These are phyloP conservation scores for Myiozetetes cayanensis DNA, from an alignment of 2,113 vertebrate genomes.

Conservation along the genomic window DNA sequence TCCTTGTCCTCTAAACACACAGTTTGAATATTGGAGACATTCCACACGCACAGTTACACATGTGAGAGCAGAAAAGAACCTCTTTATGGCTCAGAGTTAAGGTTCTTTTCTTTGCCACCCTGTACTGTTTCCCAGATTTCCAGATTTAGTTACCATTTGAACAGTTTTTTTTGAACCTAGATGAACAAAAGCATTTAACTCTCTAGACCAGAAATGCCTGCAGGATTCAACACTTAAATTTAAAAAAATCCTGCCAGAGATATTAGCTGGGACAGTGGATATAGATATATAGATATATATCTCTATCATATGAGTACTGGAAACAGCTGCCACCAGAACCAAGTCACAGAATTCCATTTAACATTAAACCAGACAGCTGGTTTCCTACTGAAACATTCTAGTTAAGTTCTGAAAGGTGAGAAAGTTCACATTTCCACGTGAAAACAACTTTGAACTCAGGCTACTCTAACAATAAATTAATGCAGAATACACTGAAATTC, in stretches of 20 bases:
- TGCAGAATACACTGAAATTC: neutral
- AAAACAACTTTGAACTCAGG: neutral
- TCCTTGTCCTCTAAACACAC: neutral
- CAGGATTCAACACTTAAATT: neutral
- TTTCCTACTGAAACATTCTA: neutral
- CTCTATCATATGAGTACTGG: neutral
- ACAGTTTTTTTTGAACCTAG: neutral
- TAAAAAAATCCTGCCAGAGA: neutral
- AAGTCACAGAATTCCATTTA: neutral
- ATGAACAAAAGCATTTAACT: neutral
- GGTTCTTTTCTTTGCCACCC: neutral
- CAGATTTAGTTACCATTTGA: neutral
- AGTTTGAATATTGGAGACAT: neutral
- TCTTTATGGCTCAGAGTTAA: neutral
- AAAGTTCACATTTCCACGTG: neutral
- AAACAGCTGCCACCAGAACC: neutral
- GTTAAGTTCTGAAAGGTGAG: neutral
- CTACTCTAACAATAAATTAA: neutral
- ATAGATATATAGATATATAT: neutral
- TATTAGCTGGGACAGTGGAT: neutral
- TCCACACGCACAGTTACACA: neutral
- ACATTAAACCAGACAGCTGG: neutral
- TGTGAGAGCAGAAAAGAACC: neutral
- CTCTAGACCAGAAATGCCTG: neutral
- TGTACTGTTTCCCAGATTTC: neutral